Base-by-base conservation (phyloP, 2,797 vertebrate species). In the Nasua narica region DNA sequence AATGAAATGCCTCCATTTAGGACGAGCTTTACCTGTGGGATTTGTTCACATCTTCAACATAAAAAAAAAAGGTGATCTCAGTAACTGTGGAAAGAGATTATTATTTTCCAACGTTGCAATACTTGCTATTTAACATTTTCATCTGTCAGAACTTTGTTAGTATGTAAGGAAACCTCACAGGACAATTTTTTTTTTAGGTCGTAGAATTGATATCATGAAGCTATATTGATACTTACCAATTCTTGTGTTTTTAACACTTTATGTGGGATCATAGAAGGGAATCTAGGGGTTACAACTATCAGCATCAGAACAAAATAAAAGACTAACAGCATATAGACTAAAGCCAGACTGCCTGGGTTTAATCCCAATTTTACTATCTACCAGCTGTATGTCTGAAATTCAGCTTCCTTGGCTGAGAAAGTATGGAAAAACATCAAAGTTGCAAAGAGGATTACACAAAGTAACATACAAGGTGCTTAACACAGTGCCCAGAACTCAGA, bases 141-240 rank as follows among this genome's bases (percentile, higher is more conserved):
- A 37, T 92, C 29, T 52, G 72, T 93, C 81, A 97, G 86, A 37
- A 60, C 48, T 89, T 78, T 87, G 52, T 43, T 89, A 94, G 50
- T 62, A 91, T 12, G 29, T 82, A 79, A 48, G 29, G 58, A 91
- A 97, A 93, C 94, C 21, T 92, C 81, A 83, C 3, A 56, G 7
- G 23, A 29, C 43, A 90, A 89, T n/a, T 77, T 27, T n/a, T n/a
- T 88, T 88, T 88, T 87, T 54, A 89, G 14, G 43, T 81, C 40
- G 95, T 96, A 96, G 35, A 92, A 90, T n/a, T 65, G 21, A 95
- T n/a, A 69, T 65, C 32, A 50, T 56, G 4, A 91, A 69, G 7
- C 43, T 62, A 58, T 11, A 50, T 1, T 48, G 40, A 70, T 56
- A 83, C 6, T 46, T 70, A 65, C 0, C 37, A 91, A 83, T 5